Conservation (phyloP, 2,797 vertebrate genomes). For the Centropyge bicolor region DNA sequence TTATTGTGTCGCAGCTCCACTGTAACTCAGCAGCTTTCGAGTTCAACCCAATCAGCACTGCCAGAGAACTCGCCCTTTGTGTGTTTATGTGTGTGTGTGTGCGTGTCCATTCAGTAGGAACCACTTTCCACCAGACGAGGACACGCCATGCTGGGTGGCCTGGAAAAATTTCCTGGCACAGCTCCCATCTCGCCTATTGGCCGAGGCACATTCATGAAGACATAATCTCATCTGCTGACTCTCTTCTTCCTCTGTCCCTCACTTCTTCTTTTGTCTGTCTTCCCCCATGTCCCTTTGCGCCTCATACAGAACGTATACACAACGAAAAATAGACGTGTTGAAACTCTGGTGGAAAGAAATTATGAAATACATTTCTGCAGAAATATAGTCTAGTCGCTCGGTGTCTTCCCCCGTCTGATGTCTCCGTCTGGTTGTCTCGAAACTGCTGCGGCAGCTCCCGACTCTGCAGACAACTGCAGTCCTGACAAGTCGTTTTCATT, state of each 20-base stretch:
- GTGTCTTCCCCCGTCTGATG: neutral
- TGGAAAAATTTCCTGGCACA: slow-evolving; percentile 68
- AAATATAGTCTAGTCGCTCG: neutral
- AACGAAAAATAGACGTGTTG: neutral
- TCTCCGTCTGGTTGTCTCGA: neutral
- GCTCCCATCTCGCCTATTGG: slow-evolving; percentile 49
- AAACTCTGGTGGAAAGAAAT: neutral
- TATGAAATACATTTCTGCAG: neutral
- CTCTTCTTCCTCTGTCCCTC: slow-evolving; percentile 23
- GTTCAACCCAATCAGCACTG: neutral
- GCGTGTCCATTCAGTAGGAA: slow-evolving; percentile 54
- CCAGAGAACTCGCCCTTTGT: neutral
- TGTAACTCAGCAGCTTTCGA: slow-evolving; percentile 19
- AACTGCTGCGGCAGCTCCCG: neutral
- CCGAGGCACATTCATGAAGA: slow-evolving; percentile 50
- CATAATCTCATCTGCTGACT: slow-evolving; percentile 55
- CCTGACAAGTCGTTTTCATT: slow-evolving; percentile 27
- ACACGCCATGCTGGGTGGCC: slow-evolving; percentile 69
- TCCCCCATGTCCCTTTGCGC: neutral
- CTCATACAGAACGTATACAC: slow-evolving; percentile 8
- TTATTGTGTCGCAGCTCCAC: slow-evolving; percentile 9
- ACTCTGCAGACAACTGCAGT: slow-evolving; percentile 14
- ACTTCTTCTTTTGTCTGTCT: slow-evolving; percentile 20
- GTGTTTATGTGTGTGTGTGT: slow-evolving; percentile 12
- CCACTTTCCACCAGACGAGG: slow-evolving; percentile 65